Percentiles rank a stretch among this genome's conserved stretches.
phyloP scores from a whole-genome alignment of 2,113 vertebrate genomes.

The Tragelaphus imberbis region DNA sequence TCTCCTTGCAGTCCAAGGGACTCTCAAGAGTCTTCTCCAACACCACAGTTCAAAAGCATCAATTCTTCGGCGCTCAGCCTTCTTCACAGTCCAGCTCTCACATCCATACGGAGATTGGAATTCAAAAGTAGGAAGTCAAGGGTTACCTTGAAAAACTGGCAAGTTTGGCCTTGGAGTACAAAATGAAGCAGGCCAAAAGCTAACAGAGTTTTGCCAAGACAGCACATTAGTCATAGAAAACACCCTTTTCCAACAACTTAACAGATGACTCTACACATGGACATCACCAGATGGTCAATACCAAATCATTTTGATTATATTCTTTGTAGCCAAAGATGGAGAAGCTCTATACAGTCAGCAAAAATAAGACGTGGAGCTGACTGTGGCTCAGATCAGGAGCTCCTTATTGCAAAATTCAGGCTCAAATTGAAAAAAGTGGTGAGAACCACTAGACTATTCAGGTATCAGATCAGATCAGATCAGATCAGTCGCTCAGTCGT shows the following conservation, averaged over 20 bases:
- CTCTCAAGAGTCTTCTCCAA: no score
- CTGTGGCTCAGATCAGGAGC: not conserved
- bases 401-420: not conserved
- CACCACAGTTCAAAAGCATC: no score
- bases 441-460: not conserved
- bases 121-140: not conserved
- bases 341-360: not conserved
- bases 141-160: not conserved
- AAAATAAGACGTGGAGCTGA: not conserved
- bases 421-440: not conserved
- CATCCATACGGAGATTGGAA: not conserved
- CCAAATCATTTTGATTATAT: not conserved
- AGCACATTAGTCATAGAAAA: not conserved
- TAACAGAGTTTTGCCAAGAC: not conserved
- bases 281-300: not conserved
- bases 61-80: no score
- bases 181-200: not conserved
- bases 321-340: not conserved
- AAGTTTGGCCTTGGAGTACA: not conserved
- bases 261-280: not conserved
- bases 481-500: no score
- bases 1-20: no score
- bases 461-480: no score
- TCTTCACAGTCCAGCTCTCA: no score
- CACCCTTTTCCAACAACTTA: not conserved